Evolutionary conservation across 1,140 invertebrate species (phyloP).

Genomic region (Ceratina australensis): DNA sequence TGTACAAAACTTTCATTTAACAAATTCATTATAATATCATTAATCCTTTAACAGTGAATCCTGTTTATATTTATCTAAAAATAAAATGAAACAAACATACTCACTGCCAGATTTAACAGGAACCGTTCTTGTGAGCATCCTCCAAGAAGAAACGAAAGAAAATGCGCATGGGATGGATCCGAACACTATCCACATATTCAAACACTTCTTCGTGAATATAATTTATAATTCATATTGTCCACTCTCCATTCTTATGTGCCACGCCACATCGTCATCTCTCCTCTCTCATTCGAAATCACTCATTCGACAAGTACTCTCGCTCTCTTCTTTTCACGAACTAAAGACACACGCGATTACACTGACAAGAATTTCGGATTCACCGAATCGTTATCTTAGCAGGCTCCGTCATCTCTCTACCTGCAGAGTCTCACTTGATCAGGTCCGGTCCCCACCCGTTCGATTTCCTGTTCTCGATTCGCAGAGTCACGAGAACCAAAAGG

Average conservation of each 20-base stretch:
- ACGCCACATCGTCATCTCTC: not conserved
- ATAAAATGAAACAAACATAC: not conserved
- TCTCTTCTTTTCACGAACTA: conserved; percentile 20
- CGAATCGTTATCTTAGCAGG: conserved; percentile 36
- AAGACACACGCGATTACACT: conserved; percentile 51
- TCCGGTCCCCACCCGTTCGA: not conserved
- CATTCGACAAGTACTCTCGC: not conserved
- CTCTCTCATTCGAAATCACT: not conserved
- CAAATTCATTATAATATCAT: too few species aligned
- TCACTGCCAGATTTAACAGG: not conserved
- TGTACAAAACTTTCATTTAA: too few species aligned
- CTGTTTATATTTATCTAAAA: too few species aligned
- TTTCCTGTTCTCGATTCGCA: conserved; percentile 15
- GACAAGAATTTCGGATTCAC: conserved; percentile 43
- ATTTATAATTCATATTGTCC: conserved; percentile 44
- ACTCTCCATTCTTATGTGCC: not conserved
- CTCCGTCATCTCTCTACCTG: not conserved
- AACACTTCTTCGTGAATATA: conserved; percentile 33
- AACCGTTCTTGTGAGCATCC: conserved; percentile 45
- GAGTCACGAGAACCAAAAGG: conserved; percentile 35
- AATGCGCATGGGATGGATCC: conserved; percentile 30
- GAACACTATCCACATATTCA: conserved; percentile 14
- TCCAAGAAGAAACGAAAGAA: conserved; percentile 29
- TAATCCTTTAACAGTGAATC: too few species aligned
- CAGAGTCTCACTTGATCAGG: conserved; percentile 10